Conservation (phyloP, 2,797 vertebrate genomes). For the Diplodus puntazzo region DNA sequence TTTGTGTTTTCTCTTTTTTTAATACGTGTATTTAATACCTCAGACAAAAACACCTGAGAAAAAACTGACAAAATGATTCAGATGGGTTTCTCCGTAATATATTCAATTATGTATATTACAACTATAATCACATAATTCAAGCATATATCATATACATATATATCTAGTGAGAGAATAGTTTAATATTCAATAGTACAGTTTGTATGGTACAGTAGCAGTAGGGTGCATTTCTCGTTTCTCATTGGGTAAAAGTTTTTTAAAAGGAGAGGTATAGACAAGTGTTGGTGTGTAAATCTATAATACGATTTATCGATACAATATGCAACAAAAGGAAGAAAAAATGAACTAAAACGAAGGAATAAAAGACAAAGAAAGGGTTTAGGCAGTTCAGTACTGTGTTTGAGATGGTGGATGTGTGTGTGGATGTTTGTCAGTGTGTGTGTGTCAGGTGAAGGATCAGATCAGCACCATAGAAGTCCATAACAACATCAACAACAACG, state of each 20-base stretch:
- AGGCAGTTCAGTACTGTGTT: constrained; percentile 80
- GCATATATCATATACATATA: constrained; percentile 86
- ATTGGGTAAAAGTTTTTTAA: constrained; percentile 68
- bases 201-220: constrained; percentile 85
- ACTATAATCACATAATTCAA: constrained; percentile 86
- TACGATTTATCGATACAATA: constrained; percentile 76
- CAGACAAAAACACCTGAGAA: constrained; percentile 84
- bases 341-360: constrained; percentile 66
- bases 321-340: constrained; percentile 67
- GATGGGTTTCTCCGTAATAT: constrained; percentile 79
- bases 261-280: constrained; percentile 81
- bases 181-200: constrained; percentile 81
- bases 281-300: constrained; percentile 74
- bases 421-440: constrained; percentile 54
- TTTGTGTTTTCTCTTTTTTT: constrained; percentile 49
- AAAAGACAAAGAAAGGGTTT: constrained; percentile 74
- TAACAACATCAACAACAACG: constrained; percentile 76
- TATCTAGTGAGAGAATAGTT: constrained; percentile 86
- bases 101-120: constrained; percentile 87
- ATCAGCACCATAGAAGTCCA: constrained; percentile 82
- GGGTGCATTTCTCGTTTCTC: constrained; percentile 79
- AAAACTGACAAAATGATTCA: constrained; percentile 80
- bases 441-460: constrained; percentile 66
- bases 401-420: constrained; percentile 28
- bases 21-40: constrained; percentile 74